Evolutionary conservation across 2,888 invertebrate genomes (phyloP), one percentile per base, ranked within the genome.

Genomic region (Dorcus parallelipipedus): DNA sequence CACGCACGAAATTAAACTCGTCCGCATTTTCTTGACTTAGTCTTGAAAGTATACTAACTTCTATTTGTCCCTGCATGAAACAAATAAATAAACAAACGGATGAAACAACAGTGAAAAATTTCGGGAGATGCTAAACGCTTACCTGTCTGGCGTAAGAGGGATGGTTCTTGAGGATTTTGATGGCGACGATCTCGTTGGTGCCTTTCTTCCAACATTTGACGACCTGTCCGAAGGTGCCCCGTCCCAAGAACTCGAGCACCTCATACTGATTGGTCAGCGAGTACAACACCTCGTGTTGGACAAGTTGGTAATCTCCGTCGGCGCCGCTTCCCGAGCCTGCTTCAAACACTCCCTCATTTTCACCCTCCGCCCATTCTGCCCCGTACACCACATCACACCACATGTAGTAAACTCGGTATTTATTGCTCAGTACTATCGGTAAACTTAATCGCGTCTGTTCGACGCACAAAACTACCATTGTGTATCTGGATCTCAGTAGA

Each of bases 181-280:
- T 99, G 77, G 99, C 99, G 74, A 99, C 98, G 77, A 99, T 98
- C 82, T 99, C 98, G 79, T 97, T 99, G 73, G 99, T 99, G 79
- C 98, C 98, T 79, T 98, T 97, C 82, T 99, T 99, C 98, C 99
- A 99, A 82, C 99, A 99, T 83, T 99, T 99, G 76, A 99, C 99
- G 76, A 99, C 99, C 86, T 95, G 87, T 67, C 98, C 98, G 82
- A 99, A 99, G 69, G 98, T 99, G 73, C 99, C 99, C 70, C 99
- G 90, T 70, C 99, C 99, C 76, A 99, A 87, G 83, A 99, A 99
- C 83, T 99, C 98, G 79, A 98, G 84, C 75, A 98, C 98, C 86
- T 97, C 84, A 80, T 89, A 97, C 83, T 96, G 92, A 73, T 95
- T 95, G 74, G 94, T 94, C 86, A 95, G 90, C 71, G 97, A 97